Percentiles rank a stretch among this genome's conserved stretches.
Conservation (phyloP, 23 tunicate species). For the Halocynthia roretzi region DNA sequence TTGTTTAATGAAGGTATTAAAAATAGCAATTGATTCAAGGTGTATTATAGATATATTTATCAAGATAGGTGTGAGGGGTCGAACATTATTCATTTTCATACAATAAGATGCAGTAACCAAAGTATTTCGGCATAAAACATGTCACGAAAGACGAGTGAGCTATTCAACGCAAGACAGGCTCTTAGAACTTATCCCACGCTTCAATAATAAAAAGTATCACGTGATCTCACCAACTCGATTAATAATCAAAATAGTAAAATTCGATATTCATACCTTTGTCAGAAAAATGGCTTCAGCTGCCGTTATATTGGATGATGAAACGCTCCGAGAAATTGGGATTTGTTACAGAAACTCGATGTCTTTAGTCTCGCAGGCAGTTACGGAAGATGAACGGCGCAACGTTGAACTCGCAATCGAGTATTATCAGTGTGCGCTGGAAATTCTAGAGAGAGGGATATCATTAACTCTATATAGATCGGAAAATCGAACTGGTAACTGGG, state of each 20-base stretch:
- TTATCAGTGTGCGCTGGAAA: conserved; percentile 41
- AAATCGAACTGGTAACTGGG: neutral
- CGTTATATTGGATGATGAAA: conserved; percentile 1
- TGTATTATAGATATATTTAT: neutral
- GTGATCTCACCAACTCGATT: too few relatives aligned
- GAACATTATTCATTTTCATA: too few relatives aligned
- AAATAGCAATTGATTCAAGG: neutral
- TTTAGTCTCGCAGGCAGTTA: conserved; percentile 30
- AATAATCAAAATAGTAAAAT: too few relatives aligned
- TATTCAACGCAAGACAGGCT: too few relatives aligned
- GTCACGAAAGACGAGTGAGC: too few relatives aligned
- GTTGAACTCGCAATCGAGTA: conserved; percentile 18
- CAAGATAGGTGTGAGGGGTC: too few relatives aligned
- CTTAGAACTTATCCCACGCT: too few relatives aligned
- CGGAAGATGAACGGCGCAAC: conserved; percentile 47
- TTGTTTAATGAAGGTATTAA: neutral
- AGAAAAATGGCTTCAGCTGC: neutral
- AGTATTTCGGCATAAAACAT: too few relatives aligned
- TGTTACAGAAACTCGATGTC: conserved; percentile 38
- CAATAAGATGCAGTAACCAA: too few relatives aligned
- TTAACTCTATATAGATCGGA: neutral
- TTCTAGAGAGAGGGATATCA: conserved; percentile 39
- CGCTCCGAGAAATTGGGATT: conserved; percentile 9
- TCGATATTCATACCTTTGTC: neutral
- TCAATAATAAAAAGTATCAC: too few relatives aligned